A percentile compares a stretch with the other conserved stretches of the same genome.
Evolutionary conservation across 1,140 invertebrate genomes (phyloP).

Genomic region (Ooceraea biroi): DNA sequence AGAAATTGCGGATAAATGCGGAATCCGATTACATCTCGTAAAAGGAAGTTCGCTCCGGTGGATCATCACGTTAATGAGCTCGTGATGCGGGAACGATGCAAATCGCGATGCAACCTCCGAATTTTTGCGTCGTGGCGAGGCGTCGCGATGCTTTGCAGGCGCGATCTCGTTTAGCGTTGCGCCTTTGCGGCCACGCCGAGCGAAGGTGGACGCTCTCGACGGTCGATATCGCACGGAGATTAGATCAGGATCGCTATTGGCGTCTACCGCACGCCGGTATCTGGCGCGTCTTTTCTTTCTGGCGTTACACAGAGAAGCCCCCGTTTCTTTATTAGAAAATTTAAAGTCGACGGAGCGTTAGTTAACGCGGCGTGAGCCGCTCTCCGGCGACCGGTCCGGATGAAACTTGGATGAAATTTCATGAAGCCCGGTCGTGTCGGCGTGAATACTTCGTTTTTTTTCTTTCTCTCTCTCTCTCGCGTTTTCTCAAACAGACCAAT

Average conservation of each 20-base stretch:
- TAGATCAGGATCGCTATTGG: constrained; percentile 41
- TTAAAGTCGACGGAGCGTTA: constrained; percentile 51
- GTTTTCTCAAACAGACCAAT: constrained; percentile 15
- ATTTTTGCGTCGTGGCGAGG: neutral
- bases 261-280: constrained; percentile 1
- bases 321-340: constrained; percentile 52
- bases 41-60: too few species aligned
- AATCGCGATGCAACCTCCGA: neutral
- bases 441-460: neutral
- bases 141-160: neutral
- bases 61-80: neutral
- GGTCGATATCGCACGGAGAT: constrained; percentile 35
- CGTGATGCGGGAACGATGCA: neutral
- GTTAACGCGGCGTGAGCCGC: neutral
- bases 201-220: constrained; percentile 22
- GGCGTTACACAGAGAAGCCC: constrained; percentile 4
- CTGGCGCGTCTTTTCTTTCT: constrained; percentile 10
- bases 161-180: neutral
- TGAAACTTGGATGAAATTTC: constrained; percentile 32
- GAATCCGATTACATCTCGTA: too few species aligned
- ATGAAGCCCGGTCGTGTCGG: constrained; percentile 8
- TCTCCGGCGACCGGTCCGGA: neutral
- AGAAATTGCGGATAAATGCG: too few species aligned
- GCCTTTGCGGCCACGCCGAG: neutral
- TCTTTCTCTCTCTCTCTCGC: neutral